phyloP scores from a whole-genome alignment of 2,113 vertebrate species.

The Arothron firmamentum region DNA sequence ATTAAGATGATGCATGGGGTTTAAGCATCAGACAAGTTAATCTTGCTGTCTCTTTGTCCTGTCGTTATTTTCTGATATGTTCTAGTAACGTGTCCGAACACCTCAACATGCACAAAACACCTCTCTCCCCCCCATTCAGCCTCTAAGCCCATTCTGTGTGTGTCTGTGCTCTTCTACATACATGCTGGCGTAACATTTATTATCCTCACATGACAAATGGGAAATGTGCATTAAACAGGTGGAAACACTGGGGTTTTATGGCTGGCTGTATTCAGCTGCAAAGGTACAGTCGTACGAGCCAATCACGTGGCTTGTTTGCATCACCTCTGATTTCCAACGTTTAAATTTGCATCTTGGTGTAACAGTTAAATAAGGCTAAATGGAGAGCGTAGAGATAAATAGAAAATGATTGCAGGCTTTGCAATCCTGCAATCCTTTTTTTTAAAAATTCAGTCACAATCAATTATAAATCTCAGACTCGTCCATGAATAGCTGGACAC shows the following conservation, averaged over 20 bases:
- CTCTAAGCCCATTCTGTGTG: background rate
- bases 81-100: constrained; percentile 1
- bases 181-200: background rate
- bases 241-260: constrained; percentile 19
- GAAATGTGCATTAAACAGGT: constrained; percentile 31
- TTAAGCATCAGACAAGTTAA: background rate
- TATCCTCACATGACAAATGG: background rate
- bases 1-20: background rate
- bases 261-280: constrained; percentile 9
- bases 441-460: no score
- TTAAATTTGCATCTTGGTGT: background rate
- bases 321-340: constrained; percentile 4
- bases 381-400: no score
- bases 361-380: no score
- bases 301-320: background rate
- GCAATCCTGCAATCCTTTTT: no score
- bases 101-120: constrained; percentile 52
- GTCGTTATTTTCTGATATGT: constrained; percentile 12
- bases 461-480: constrained; percentile 10
- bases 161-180: background rate
- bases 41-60: background rate
- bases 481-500: constrained; percentile 38
- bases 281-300: constrained; percentile 11
- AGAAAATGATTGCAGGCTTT: no score
- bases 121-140: constrained; percentile 7